A percentile compares a stretch with the other conserved stretches of the same genome.
These are phyloP conservation scores for Allacma fusca DNA, from an alignment of 2,888 invertebrate species.

Conservation along the genomic window DNA sequence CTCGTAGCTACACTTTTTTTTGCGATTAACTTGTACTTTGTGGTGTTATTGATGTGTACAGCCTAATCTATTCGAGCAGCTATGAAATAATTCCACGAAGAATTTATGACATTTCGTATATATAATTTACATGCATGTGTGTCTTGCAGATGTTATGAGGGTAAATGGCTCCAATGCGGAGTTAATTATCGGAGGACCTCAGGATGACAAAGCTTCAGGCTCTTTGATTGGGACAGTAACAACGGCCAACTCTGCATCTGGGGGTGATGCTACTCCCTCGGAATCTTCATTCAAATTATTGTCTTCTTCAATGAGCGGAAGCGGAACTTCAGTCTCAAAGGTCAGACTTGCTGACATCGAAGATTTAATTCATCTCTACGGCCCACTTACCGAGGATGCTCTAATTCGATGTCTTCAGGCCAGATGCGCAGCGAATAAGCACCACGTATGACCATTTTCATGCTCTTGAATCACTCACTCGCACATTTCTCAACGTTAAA, in stretches of 20 bases:
- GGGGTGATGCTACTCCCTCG: constrained; percentile 50
- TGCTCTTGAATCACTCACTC: not conserved
- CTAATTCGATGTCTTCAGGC: constrained; percentile 90
- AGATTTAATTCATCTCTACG: constrained; percentile 90
- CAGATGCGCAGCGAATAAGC: constrained; percentile 83
- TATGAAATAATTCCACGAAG: no score
- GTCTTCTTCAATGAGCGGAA: constrained; percentile 48
- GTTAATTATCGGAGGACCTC: constrained; percentile 43
- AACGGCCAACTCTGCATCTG: constrained; percentile 54
- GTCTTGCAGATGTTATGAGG: constrained; percentile 43
- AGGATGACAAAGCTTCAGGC: constrained; percentile 48
- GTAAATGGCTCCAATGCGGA: constrained; percentile 44
- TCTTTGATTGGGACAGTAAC: constrained; percentile 55
- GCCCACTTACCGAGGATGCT: constrained; percentile 92
- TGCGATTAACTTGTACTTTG: no score
- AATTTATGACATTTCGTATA: no score
- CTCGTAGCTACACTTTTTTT: no score
- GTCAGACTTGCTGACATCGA: constrained; percentile 71
- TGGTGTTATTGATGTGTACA: no score
- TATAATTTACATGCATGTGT: not conserved
- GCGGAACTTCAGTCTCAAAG: constrained; percentile 31
- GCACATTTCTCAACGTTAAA: not conserved
- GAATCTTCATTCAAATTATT: constrained; percentile 57
- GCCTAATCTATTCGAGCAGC: no score
- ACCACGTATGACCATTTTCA: constrained; percentile 75